Evolutionary conservation across 2,797 vertebrate genomes (phyloP), one percentile per base, ranked within the genome.

Genomic region (Anableps anableps): DNA sequence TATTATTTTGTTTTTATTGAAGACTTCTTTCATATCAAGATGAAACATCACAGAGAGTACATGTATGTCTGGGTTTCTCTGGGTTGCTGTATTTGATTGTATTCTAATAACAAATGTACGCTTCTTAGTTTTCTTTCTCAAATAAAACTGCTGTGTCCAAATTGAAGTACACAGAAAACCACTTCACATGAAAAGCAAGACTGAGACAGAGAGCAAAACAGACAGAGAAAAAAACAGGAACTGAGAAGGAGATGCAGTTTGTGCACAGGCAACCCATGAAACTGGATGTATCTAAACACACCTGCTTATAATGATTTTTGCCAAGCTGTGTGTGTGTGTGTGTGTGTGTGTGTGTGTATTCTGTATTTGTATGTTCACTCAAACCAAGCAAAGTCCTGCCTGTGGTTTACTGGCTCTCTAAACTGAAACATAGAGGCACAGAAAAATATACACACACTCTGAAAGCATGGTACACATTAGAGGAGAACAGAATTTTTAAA

Each of bases 261-360:
- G 41, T 80, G 55, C 58, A 75, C 34, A 74, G 75, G 48, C 48
- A 76, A 68, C 26, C 17, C 64, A 51, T 80, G 83, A 86, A 89
- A 88, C 86, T 70, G 47, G 80, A 88, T 86, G 72, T 72, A 68
- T 89, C 80, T 48, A 85, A 88, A 87, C 88, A 91, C 88, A 89
- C 82, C 88, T 91, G 88, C 79, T 81, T 86, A 75, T 86, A 83
- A 90, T 87, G 81, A 88, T 84, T 88, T 89, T 86, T 45, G 79
- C 72, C 74, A 51, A 77, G 66, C 77, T 31, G 7, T 71, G 1
- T 66, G 8, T 75, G 9, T 60, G 43, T 77, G 60, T 62, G 66
- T 62, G 29, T 34, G 31, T 76, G 66, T 74, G 78, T 74, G 41
- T 74, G 55, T 55, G 72, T 72, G 81, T 64, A 14, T 43, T 83